Conservation (phyloP, 1,140 invertebrate genomes). For the Caerostris extrusa region DNA sequence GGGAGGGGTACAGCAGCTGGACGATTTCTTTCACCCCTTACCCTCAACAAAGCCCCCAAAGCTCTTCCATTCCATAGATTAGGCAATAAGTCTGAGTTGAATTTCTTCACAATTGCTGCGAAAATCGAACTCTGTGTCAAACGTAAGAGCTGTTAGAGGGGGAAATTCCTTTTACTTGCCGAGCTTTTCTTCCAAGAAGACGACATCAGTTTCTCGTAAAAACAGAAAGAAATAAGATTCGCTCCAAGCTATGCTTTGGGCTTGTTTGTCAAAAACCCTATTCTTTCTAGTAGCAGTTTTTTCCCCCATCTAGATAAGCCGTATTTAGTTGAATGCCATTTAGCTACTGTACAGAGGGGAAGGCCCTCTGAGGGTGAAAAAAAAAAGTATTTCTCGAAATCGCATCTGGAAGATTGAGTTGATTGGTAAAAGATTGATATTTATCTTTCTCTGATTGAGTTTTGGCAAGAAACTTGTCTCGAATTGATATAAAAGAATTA, state of each 20-base stretch:
- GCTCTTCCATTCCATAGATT: neutral
- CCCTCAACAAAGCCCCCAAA: neutral
- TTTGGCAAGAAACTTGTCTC: neutral
- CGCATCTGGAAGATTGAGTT: neutral
- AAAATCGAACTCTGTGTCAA: constrained; percentile 60
- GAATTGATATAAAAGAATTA: neutral
- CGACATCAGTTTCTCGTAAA: constrained; percentile 69
- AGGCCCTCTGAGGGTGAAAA: neutral
- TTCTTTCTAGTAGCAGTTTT: constrained; percentile 18
- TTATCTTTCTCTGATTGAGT: neutral
- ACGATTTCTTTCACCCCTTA: constrained; percentile 3
- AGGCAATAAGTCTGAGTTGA: constrained; percentile 28
- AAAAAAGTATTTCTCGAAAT: constrained; percentile 8
- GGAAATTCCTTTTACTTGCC: constrained; percentile 44
- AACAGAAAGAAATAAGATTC: constrained; percentile 40
- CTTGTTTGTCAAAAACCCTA: neutral
- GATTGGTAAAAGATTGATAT: neutral
- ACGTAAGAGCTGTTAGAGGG: constrained; percentile 56
- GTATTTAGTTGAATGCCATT: neutral
- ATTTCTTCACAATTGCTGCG: constrained; percentile 65
- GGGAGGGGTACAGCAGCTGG: constrained; percentile 13
- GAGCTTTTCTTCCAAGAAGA: constrained; percentile 20
- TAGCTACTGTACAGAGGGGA: neutral
- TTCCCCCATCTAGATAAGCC: neutral
- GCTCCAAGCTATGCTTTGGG: constrained; percentile 4